phyloP scores from a whole-genome alignment of 2,797 vertebrate species.

The Salmo trutta region DNA sequence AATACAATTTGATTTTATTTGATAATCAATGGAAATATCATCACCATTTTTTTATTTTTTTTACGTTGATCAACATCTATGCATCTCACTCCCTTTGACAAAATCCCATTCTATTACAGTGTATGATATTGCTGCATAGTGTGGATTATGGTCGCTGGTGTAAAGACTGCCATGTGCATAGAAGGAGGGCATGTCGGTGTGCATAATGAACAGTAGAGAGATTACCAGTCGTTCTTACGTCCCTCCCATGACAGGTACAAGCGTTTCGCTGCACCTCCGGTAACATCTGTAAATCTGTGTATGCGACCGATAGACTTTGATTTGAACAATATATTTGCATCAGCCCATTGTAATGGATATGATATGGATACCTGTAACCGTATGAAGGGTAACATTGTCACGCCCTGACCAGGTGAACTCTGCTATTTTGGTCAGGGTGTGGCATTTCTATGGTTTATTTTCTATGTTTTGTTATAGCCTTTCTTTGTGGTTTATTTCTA shows the following conservation, averaged over 20 bases:
- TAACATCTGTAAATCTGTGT: too few relatives aligned
- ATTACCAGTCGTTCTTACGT: neutral
- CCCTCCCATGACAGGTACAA: neutral
- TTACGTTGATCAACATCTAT: neutral
- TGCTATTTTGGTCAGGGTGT: too few relatives aligned
- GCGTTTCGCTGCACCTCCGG: too few relatives aligned
- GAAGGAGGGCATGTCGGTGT: neutral
- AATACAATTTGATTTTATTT: too few relatives aligned
- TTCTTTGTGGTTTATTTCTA: too few relatives aligned
- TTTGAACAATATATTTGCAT: neutral
- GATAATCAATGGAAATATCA: slow-evolving; percentile 31
- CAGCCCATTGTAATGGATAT: neutral
- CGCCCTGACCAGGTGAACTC: too few relatives aligned
- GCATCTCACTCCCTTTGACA: neutral
- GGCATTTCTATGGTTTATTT: too few relatives aligned
- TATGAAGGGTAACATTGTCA: neutral
- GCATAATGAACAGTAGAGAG: neutral
- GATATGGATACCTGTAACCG: neutral
- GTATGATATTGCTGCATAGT: neutral
- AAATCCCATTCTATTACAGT: neutral
- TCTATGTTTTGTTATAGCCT: too few relatives aligned
- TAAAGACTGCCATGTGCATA: neutral
- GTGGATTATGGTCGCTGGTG: neutral
- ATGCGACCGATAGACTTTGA: too few relatives aligned
- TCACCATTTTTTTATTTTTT: neutral